Evolutionary conservation across 2,888 invertebrate species (phyloP), one percentile per base, ranked within the genome.

Genomic region (Emmelina monodactyla): DNA sequence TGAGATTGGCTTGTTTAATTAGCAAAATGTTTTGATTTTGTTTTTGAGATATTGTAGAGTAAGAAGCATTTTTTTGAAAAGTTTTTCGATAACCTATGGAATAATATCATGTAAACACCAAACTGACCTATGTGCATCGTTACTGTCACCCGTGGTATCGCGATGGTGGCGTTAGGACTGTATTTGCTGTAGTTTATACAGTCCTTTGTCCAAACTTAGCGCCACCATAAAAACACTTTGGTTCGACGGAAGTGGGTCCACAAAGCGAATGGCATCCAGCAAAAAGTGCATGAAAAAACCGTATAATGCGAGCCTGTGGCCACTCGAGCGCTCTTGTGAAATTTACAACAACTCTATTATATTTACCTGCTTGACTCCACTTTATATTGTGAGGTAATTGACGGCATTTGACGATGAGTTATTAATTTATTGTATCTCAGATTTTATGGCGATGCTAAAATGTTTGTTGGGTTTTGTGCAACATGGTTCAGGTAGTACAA

Each of bases 341-440:
- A 78, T 79, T 76, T 78, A 78, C 61, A 76, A 78, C 78, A 72
- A 66, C 78, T 78, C 73, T 75, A 76, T 76, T 73, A 67, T 75
- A 71, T 73, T 71, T 78, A 78, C 78, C 78, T 79, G 78, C 72
- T 61, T 63, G 59, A 70, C 60, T 71, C 53, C 53, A 50, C 59
- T 64, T 67, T 67, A 66, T 70, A 71, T 68, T 73, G 68, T 71
- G 49, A 58, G 42, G 65, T 79, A 72, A 78, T 78, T 76, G 76
- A 67, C 64, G 68, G 68, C 57, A 72, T 66, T 75, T 70, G 67
- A 68, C 76, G 70, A 69, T 73, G 76, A 75, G 61, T 79, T 76
- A 79, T 79, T 76, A 76, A 76, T 78, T 79, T 78, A 78, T 78
- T 71, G 70, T 58, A 68, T 65, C 56, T 64, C 59, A 56, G 60